Evolutionary conservation across 2,113 vertebrate genomes (phyloP).

Genomic region (Panthera tigris): DNA sequence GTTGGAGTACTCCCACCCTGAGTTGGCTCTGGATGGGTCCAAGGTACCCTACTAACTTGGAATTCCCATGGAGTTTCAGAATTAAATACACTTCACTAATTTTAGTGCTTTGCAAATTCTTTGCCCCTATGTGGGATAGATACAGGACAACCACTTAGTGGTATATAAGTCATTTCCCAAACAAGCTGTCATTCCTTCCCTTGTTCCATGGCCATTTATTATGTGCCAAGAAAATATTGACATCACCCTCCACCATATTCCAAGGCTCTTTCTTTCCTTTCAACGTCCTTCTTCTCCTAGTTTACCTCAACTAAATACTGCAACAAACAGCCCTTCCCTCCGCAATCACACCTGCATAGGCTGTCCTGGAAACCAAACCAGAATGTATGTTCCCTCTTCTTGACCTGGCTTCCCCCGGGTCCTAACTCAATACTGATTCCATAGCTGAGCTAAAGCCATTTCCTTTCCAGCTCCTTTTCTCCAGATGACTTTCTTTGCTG

Average conservation of each 20-base stretch:
- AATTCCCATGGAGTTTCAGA: not conserved
- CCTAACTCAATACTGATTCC: constrained; percentile 25
- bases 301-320: not conserved
- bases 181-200: not conserved
- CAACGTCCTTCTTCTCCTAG: not conserved
- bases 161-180: not conserved
- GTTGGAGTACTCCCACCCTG: not conserved
- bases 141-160: not conserved
- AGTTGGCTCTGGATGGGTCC: not conserved
- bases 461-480: constrained; percentile 31
- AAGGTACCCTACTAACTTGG: not conserved
- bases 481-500: constrained; percentile 36
- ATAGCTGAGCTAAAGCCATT: constrained; percentile 6
- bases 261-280: not conserved
- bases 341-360: not conserved
- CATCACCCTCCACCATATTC: not conserved
- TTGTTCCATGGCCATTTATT: not conserved
- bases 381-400: not conserved
- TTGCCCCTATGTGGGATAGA: not conserved
- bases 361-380: constrained; percentile 53
- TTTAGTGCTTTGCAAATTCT: not conserved
- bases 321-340: not conserved
- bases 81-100: not conserved
- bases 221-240: not conserved
- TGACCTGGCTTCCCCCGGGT: not conserved